These are phyloP conservation scores for Sinocyclocheilus maitianheensis DNA, from an alignment of 2,113 vertebrate species.

Conservation along the genomic window DNA sequence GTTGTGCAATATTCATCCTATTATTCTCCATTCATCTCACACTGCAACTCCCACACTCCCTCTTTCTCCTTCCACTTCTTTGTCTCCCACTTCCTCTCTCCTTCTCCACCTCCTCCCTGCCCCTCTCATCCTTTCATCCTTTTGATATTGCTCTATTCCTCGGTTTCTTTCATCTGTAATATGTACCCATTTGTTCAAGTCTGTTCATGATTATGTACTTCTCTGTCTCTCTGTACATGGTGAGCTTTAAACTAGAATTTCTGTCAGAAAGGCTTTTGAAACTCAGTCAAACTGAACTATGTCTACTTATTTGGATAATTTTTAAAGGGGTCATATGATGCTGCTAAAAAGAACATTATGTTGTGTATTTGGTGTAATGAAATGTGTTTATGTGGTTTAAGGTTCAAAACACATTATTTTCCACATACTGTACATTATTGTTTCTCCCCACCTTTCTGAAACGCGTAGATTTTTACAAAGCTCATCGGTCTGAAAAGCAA, in stretches of 20 bases:
- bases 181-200: slow-evolving; percentile 43
- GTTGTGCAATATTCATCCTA: slow-evolving; percentile 33
- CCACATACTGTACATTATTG: no score
- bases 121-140: slow-evolving; percentile 40
- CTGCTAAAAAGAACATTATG: no score
- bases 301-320: not conserved
- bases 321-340: not conserved
- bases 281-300: not conserved
- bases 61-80: slow-evolving; percentile 38
- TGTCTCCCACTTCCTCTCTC: slow-evolving; percentile 31
- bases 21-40: slow-evolving; percentile 40
- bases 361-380: no score
- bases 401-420: no score
- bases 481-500: no score
- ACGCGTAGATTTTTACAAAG: no score
- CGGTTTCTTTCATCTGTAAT: slow-evolving; percentile 48
- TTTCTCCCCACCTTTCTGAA: no score
- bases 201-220: slow-evolving; percentile 12
- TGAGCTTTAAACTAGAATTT: not conserved
- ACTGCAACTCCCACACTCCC: slow-evolving; percentile 37
- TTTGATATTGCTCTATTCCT: slow-evolving; percentile 44
- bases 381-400: no score
- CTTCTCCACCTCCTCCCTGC: slow-evolving; percentile 35
- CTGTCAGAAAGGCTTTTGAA: not conserved
- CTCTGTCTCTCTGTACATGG: slow-evolving; percentile 12